Percentiles rank a stretch among this genome's conserved stretches.
phyloP scores from a whole-genome alignment of 1,140 invertebrate species.

The Drosophila mayri region DNA sequence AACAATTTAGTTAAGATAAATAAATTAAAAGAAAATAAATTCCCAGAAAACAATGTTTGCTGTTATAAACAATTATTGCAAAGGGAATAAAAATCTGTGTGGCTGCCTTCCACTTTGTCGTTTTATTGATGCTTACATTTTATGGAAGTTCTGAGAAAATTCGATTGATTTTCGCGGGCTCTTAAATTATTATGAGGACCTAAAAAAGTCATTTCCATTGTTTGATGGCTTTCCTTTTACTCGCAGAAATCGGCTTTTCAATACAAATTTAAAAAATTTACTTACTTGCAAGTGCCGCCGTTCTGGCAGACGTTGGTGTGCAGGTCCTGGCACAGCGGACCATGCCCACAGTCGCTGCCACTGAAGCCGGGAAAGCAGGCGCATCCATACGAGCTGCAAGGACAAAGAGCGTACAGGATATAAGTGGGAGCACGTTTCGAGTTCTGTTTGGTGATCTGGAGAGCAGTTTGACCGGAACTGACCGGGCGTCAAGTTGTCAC shows the following conservation, averaged over 20 bases:
- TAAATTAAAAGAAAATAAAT: slow-evolving; percentile 1
- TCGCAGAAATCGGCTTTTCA: neutral
- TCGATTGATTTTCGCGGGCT: slow-evolving; percentile 4
- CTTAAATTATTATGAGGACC: slow-evolving; percentile 13
- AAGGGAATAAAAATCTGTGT: neutral
- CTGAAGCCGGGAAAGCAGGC: slow-evolving; percentile 91
- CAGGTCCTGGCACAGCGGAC: slow-evolving; percentile 89
- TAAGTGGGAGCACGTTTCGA: slow-evolving; percentile 46
- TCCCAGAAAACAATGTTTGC: neutral
- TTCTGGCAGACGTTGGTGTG: slow-evolving; percentile 90
- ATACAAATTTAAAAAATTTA: slow-evolving; percentile 26
- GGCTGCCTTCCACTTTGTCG: neutral
- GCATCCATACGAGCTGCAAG: slow-evolving; percentile 89
- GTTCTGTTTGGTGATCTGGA: slow-evolving; percentile 40
- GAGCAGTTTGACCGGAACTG: neutral
- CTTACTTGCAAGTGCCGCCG: slow-evolving; percentile 91
- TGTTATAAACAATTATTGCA: neutral
- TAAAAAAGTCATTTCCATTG: neutral
- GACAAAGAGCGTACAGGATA: slow-evolving; percentile 58
- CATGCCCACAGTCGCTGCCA: slow-evolving; percentile 89
- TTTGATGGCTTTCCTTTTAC: neutral
- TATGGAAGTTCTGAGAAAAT: neutral
- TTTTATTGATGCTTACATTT: slow-evolving; percentile 11
- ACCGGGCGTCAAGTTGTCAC: slow-evolving; percentile 52
- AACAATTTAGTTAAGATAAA: neutral